Conservation (phyloP, 2,888 invertebrate genomes). For the Hemicrepidius hirtus region DNA sequence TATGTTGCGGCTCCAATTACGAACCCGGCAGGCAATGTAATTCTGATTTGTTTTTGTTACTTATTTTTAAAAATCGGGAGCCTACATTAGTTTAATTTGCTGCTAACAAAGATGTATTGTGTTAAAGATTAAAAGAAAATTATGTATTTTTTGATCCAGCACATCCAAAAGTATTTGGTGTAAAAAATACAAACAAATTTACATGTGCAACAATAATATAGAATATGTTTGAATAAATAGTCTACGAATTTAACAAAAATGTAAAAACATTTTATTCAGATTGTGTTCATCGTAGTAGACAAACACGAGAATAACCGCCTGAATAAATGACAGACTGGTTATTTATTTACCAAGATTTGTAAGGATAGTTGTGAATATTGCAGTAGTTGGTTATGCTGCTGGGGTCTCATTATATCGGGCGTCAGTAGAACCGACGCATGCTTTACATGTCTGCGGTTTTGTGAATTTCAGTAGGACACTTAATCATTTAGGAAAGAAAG, state of each 20-base stretch:
- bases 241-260: not conserved
- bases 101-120: no score
- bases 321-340: not conserved
- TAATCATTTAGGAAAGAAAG: constrained; percentile 22
- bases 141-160: no score
- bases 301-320: constrained; percentile 8
- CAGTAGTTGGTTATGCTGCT: constrained; percentile 20
- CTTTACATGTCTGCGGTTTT: constrained; percentile 24
- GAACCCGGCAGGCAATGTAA: no score
- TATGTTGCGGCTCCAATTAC: no score
- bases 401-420: constrained; percentile 18
- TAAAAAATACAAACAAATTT: no score
- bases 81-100: no score
- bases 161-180: no score
- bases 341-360: constrained; percentile 23
- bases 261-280: not conserved
- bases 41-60: no score
- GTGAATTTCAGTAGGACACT: constrained; percentile 13
- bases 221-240: not conserved
- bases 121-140: no score
- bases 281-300: not conserved
- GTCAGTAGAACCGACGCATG: constrained; percentile 11
- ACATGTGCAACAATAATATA: no score
- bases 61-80: no score
- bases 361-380: constrained; percentile 13